Conservation (phyloP, 2,113 vertebrate species). For the Plectropomus leopardus region DNA sequence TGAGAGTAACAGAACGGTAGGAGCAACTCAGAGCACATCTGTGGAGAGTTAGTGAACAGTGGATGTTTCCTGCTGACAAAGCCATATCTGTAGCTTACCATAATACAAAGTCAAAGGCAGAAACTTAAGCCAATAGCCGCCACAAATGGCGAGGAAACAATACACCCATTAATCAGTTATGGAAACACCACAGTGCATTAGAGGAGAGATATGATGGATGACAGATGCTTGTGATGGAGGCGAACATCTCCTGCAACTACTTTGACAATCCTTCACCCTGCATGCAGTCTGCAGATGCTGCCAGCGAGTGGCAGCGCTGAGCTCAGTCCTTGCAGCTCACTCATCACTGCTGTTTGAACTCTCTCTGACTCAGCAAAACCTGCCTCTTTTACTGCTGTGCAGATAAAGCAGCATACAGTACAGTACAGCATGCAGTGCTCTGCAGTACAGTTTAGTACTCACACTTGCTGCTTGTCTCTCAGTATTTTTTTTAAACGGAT, state of each 20-base stretch:
- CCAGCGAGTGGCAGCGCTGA: slow-evolving; percentile 81
- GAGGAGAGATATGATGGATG: slow-evolving; percentile 34
- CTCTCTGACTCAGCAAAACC: slow-evolving; percentile 84
- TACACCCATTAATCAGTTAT: slow-evolving; percentile 59
- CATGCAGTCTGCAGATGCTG: slow-evolving; percentile 31
- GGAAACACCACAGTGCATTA: slow-evolving; percentile 47
- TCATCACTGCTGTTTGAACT: slow-evolving; percentile 66
- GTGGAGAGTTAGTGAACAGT: slow-evolving; percentile 68
- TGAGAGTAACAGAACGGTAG: slow-evolving; percentile 49
- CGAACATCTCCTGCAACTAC: slow-evolving; percentile 50
- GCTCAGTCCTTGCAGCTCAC: slow-evolving; percentile 42
- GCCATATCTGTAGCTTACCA: slow-evolving; percentile 59
- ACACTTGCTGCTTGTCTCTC: neutral
- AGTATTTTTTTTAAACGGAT: neutral
- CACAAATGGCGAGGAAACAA: slow-evolving; percentile 57
- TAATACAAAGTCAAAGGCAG: slow-evolving; percentile 60
- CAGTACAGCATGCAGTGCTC: slow-evolving; percentile 14
- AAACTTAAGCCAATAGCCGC: slow-evolving; percentile 46
- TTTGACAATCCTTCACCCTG: slow-evolving; percentile 19
- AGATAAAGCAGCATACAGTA: slow-evolving; percentile 58
- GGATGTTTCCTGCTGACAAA: slow-evolving; percentile 74
- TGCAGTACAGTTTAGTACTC: neutral
- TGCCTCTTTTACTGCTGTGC: slow-evolving; percentile 52
- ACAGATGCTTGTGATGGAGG: slow-evolving; percentile 49
- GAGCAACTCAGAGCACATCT: slow-evolving; percentile 72